These are phyloP conservation scores for Pemphredon lugubris DNA, from an alignment of 2,888 invertebrate genomes.

Conservation along the genomic window DNA sequence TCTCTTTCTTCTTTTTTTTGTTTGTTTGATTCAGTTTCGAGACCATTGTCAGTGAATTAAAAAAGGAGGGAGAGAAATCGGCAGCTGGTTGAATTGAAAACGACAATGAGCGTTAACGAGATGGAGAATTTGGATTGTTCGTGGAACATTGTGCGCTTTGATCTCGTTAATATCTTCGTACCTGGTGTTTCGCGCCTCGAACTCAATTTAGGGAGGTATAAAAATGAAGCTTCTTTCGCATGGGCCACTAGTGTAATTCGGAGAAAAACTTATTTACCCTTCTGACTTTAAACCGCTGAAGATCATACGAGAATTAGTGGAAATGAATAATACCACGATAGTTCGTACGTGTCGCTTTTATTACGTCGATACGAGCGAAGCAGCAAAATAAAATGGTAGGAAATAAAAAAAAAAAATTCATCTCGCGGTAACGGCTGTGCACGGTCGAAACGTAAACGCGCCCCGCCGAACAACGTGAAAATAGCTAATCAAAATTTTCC, in stretches of 20 bases:
- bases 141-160: conserved; percentile 18
- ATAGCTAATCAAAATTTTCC: conserved; percentile 1
- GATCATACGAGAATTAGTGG: no score
- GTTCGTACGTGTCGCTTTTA: neutral
- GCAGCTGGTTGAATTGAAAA: conserved; percentile 49
- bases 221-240: no score
- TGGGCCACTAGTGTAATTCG: no score
- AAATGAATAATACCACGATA: neutral
- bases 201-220: no score
- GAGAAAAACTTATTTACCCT: no score
- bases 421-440: no score
- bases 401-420: no score
- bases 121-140: conserved; percentile 32
- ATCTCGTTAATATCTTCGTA: conserved; percentile 28
- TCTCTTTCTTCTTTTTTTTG: neutral
- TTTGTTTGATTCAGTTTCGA: conserved; percentile 19
- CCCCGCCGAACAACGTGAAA: neutral
- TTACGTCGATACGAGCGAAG: no score
- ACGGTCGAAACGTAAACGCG: no score
- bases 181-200: neutral
- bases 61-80: conserved; percentile 53
- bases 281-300: no score
- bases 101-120: conserved; percentile 65
- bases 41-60: conserved; percentile 54
- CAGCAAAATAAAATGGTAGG: no score